Percentiles rank a stretch among this genome's conserved stretches.
Evolutionary conservation across 2,888 invertebrate genomes (phyloP).

Genomic region (Pyrrhia umbra): DNA sequence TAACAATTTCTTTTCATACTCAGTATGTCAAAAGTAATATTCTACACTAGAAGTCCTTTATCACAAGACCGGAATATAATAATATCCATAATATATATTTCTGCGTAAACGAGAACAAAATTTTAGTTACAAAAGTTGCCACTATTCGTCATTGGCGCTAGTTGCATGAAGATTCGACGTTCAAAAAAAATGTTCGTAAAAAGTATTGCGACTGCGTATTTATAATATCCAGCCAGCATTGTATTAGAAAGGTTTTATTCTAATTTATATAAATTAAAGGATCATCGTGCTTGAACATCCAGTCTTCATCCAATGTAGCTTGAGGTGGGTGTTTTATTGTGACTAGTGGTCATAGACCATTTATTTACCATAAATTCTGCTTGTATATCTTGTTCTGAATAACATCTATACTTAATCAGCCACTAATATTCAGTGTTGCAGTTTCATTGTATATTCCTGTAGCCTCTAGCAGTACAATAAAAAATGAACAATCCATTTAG

Average conservation of each 20-base stretch:
- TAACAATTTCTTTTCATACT: constrained; percentile 57
- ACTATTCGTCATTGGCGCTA: constrained; percentile 35
- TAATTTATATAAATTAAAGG: not conserved
- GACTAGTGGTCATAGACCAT: constrained; percentile 36
- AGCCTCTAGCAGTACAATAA: constrained; percentile 8
- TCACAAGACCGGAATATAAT: constrained; percentile 55
- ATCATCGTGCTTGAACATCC: not conserved
- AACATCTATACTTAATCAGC: constrained; percentile 5
- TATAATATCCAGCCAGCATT: not conserved
- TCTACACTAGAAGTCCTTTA: constrained; percentile 61
- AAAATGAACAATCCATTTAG: constrained; percentile 6
- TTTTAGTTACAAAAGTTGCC: constrained; percentile 47
- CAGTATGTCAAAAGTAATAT: constrained; percentile 53
- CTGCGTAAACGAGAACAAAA: constrained; percentile 34
- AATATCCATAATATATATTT: constrained; percentile 29
- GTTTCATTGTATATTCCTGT: constrained; percentile 3
- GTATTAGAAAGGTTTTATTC: not conserved
- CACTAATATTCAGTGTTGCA: constrained; percentile 40
- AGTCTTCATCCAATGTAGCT: constrained; percentile 38
- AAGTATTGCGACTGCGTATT: not conserved
- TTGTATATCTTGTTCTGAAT: not conserved
- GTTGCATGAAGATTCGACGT: constrained; percentile 38
- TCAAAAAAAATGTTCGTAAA: constrained; percentile 2
- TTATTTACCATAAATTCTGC: constrained; percentile 10
- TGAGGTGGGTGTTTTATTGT: constrained; percentile 31